Percentiles rank a stretch among this genome's conserved stretches.
Conservation (phyloP, 1,140 invertebrate species). For the Drosophila jambulina region DNA sequence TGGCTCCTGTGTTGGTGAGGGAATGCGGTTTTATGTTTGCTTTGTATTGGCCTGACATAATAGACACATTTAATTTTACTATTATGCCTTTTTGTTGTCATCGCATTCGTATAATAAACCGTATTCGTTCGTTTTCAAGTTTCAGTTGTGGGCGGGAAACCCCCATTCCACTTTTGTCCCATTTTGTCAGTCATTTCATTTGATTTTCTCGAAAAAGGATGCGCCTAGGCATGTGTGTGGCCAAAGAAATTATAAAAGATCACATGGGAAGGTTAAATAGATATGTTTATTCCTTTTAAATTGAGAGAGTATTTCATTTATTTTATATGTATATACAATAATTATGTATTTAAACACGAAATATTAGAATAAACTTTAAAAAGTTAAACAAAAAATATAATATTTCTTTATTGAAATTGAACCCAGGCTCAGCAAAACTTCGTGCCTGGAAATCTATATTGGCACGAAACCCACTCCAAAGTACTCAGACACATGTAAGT, state of each 20-base stretch:
- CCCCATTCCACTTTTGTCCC: slow-evolving; percentile 35
- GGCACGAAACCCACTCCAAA: background rate
- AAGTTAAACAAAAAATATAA: background rate
- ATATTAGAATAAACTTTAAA: too few species aligned
- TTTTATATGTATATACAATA: too few species aligned
- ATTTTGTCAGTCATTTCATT: slow-evolving; percentile 78
- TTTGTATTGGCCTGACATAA: slow-evolving; percentile 81
- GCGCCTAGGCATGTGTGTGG: slow-evolving; percentile 5
- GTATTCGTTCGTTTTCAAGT: slow-evolving; percentile 73
- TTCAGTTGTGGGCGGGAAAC: slow-evolving; percentile 44
- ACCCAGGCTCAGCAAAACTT: too few species aligned
- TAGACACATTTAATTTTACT: slow-evolving; percentile 84
- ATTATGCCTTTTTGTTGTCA: slow-evolving; percentile 83
- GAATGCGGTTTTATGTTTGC: slow-evolving; percentile 75
- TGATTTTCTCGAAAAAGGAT: slow-evolving; percentile 58
- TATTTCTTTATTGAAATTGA: too few species aligned
- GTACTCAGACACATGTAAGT: background rate
- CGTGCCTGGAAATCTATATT: slow-evolving; percentile 1
- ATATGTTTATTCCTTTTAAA: slow-evolving; percentile 4
- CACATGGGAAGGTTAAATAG: slow-evolving; percentile 13
- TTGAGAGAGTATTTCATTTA: background rate
- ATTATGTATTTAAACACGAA: background rate
- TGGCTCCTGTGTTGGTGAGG: slow-evolving; percentile 24
- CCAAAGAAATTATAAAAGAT: slow-evolving; percentile 57
- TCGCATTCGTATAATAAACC: slow-evolving; percentile 82